Conservation (phyloP, 2,797 vertebrate species). For the Scolopax bukidnonensis region DNA sequence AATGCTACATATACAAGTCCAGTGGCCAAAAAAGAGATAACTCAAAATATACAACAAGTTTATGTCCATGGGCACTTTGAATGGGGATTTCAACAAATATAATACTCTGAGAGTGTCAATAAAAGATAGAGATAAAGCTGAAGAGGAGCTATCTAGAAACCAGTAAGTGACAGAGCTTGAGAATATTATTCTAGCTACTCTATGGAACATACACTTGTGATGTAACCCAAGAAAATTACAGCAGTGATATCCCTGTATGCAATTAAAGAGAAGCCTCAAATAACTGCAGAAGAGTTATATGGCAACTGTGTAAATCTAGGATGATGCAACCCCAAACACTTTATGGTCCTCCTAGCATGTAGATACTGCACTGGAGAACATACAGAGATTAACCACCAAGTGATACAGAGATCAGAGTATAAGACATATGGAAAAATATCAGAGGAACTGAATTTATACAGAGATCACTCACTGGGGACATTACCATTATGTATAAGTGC, state of each 20-base stretch:
- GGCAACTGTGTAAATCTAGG: background rate
- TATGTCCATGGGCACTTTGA: background rate
- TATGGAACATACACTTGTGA: background rate
- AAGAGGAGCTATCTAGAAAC: background rate
- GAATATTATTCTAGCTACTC: background rate
- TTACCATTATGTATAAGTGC: constrained; percentile 59
- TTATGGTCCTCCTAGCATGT: background rate
- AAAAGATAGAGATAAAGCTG: background rate
- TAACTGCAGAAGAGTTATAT: background rate
- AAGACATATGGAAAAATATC: constrained; percentile 51
- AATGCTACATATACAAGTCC: background rate
- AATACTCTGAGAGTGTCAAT: background rate
- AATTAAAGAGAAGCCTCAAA: background rate
- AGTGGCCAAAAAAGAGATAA: background rate
- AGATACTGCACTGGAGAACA: background rate
- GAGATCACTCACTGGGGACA: constrained; percentile 63
- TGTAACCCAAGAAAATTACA: background rate
- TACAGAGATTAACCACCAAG: constrained; percentile 18
- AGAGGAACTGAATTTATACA: constrained; percentile 63
- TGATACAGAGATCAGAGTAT: constrained; percentile 30
- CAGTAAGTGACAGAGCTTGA: background rate
- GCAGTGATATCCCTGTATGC: background rate
- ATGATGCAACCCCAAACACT: background rate
- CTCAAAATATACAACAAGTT: background rate
- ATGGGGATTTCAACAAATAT: background rate